Percentiles rank a stretch among this genome's conserved stretches.
Conservation (phyloP, 1,140 invertebrate species). For the Calephelis nemesis region DNA sequence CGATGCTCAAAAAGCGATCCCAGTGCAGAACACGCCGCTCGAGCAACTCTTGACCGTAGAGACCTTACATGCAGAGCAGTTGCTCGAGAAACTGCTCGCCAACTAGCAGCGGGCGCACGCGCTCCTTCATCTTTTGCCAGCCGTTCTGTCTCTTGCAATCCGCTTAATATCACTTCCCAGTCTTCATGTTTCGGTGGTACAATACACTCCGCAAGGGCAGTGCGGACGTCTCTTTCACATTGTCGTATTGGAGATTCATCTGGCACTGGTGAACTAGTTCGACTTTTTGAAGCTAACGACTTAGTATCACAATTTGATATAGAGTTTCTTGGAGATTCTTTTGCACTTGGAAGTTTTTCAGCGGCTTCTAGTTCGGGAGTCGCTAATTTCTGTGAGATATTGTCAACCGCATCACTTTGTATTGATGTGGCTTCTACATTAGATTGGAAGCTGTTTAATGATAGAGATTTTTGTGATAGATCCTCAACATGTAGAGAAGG, state of each 20-base stretch:
- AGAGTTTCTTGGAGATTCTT: slow-evolving; percentile 25
- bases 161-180: slow-evolving; percentile 92
- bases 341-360: slow-evolving; percentile 15
- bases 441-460: slow-evolving; percentile 25
- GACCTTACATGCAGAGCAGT: slow-evolving; percentile 90
- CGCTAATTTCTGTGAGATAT: background rate
- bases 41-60: slow-evolving; percentile 93
- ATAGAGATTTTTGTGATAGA: slow-evolving; percentile 40
- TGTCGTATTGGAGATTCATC: slow-evolving; percentile 15
- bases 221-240: slow-evolving; percentile 56
- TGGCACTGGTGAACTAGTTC: background rate
- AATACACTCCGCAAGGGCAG: slow-evolving; percentile 60
- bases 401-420: slow-evolving; percentile 8
- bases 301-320: slow-evolving; percentile 23
- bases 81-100: slow-evolving; percentile 82
- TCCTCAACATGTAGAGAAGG: slow-evolving; percentile 64
- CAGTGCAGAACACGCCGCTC: slow-evolving; percentile 89
- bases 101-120: slow-evolving; percentile 81
- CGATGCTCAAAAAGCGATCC: slow-evolving; percentile 87
- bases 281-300: slow-evolving; percentile 6
- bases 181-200: slow-evolving; percentile 79
- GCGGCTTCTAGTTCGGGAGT: slow-evolving; percentile 14
- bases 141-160: slow-evolving; percentile 85
- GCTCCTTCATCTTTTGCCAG: slow-evolving; percentile 87
- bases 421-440: slow-evolving; percentile 7